Conservation (phyloP, 1,140 invertebrate genomes). For the Polypedilum vanderplanki region DNA sequence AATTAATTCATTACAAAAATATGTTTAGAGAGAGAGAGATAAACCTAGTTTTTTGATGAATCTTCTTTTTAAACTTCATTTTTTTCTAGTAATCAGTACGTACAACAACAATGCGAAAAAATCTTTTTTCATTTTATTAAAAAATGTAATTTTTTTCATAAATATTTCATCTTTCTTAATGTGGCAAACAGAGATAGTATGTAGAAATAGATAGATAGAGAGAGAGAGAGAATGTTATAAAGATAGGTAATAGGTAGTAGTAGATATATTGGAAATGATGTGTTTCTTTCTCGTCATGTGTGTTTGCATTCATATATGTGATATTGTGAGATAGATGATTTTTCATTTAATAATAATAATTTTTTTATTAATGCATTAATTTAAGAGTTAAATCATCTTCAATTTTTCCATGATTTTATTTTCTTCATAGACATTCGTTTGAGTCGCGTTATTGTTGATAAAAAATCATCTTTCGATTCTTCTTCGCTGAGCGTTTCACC, state of each 20-base stretch:
- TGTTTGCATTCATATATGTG: not conserved
- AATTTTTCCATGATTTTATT: conserved; percentile 69
- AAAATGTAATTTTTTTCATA: not conserved
- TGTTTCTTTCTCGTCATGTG: not conserved
- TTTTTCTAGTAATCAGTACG: not conserved
- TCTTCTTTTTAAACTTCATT: not conserved
- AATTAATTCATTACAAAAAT: conserved; percentile 2
- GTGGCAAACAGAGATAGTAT: not conserved
- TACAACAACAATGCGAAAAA: conserved; percentile 16
- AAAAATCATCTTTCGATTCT: conserved; percentile 49
- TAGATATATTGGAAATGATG: not conserved
- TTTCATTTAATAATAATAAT: no score
- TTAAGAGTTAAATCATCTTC: conserved; percentile 39
- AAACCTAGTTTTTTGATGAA: not conserved
- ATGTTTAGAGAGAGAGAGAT: conserved; percentile 18
- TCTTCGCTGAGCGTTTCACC: conserved; percentile 59
- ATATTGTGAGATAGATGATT: not conserved
- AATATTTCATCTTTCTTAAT: not conserved
- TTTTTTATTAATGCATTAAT: not conserved
- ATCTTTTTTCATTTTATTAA: not conserved
- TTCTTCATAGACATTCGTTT: conserved; percentile 69
- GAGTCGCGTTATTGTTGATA: conserved; percentile 59
- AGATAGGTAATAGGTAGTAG: not conserved
- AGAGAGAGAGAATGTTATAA: not conserved
- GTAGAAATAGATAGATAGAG: not conserved